Evolutionary conservation across 2,113 vertebrate genomes (phyloP).

Genomic region (Albula glossodonta): DNA sequence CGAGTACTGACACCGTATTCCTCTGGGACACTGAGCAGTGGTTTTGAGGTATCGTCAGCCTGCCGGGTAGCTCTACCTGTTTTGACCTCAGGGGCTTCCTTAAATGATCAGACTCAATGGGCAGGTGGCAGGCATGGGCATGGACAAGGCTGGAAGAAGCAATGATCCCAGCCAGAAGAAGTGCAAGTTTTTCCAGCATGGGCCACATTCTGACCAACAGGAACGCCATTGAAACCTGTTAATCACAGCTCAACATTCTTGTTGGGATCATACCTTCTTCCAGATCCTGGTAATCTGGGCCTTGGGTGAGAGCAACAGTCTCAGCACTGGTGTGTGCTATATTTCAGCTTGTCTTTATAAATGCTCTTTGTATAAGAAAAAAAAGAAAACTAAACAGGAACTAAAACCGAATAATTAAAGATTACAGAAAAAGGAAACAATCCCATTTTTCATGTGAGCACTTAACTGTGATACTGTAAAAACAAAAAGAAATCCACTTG

Average conservation of each 20-base stretch:
- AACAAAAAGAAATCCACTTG: background rate
- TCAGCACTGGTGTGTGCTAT: background rate
- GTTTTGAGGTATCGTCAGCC: background rate
- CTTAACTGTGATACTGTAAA: background rate
- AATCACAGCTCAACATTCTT: constrained; percentile 72
- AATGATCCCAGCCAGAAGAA: background rate
- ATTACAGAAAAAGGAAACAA: constrained; percentile 16
- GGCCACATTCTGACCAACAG: constrained; percentile 9
- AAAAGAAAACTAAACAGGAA: constrained; percentile 4
- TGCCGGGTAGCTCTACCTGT: background rate
- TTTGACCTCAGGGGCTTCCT: background rate
- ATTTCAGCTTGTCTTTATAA: background rate
- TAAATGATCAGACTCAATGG: background rate
- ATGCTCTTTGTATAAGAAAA: background rate
- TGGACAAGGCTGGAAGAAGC: background rate
- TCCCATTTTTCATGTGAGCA: background rate
- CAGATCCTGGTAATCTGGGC: constrained; percentile 32
- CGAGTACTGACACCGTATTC: background rate
- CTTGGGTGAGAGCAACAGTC: background rate
- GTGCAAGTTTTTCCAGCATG: background rate
- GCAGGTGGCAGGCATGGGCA: background rate
- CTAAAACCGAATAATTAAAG: background rate
- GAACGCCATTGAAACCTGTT: constrained; percentile 60
- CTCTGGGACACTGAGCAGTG: background rate
- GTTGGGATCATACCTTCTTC: constrained; percentile 45